Percentiles rank a stretch among this genome's conserved stretches.
These are phyloP conservation scores for Microplitis demolitor DNA, from an alignment of 1,140 invertebrate genomes.

Conservation along the genomic window DNA sequence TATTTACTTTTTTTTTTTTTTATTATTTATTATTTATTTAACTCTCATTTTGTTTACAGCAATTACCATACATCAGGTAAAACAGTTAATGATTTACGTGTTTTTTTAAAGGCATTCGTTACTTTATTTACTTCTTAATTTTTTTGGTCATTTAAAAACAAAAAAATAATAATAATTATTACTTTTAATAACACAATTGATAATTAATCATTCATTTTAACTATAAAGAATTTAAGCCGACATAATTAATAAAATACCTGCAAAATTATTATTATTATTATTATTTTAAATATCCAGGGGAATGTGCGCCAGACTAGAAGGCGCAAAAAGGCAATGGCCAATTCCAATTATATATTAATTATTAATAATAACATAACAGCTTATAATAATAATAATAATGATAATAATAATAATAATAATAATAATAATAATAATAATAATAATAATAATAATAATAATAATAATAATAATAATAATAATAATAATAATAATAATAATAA, in stretches of 20 bases:
- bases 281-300: neutral
- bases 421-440: no score
- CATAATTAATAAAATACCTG: neutral
- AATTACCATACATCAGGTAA: constrained; percentile 40
- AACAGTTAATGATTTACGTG: constrained; percentile 32
- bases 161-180: neutral
- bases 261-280: neutral
- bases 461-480: neutral
- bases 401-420: neutral
- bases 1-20: constrained; percentile 22
- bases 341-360: neutral
- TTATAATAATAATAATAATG: neutral
- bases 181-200: no score
- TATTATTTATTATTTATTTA: constrained; percentile 16
- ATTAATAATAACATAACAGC: neutral
- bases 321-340: neutral
- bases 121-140: neutral
- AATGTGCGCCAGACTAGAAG: neutral
- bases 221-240: neutral
- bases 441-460: no score
- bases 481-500: no score
- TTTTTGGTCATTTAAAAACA: constrained; percentile 8
- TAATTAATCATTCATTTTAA: neutral
- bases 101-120: constrained; percentile 26
- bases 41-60: constrained; percentile 31